These are phyloP conservation scores for Metallyticus violacea DNA, from an alignment of 2,888 invertebrate species.

Conservation along the genomic window DNA sequence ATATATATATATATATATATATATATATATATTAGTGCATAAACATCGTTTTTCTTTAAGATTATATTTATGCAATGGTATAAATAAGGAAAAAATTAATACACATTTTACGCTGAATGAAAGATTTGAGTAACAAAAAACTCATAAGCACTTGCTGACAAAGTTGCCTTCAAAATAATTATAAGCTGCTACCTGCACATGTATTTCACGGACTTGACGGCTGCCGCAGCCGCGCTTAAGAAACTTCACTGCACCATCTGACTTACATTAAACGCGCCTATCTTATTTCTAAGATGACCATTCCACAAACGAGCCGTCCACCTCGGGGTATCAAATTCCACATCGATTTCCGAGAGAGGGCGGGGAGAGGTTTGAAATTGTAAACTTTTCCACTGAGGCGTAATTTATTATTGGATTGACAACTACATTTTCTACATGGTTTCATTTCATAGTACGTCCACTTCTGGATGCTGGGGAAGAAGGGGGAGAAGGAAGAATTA, in stretches of 20 bases:
- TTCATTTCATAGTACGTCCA: not conserved
- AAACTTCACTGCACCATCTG: too few species aligned
- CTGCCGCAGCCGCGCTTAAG: not conserved
- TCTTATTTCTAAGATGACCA: not conserved
- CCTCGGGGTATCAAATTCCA: not conserved
- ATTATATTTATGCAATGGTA: too few species aligned
- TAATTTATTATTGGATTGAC: slow-evolving; percentile 13
- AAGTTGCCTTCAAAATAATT: too few species aligned
- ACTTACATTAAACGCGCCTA: not conserved
- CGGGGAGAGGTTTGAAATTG: not conserved
- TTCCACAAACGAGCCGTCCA: not conserved
- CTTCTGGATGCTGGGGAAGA: not conserved
- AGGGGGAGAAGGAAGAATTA: slow-evolving; percentile 21
- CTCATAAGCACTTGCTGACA: too few species aligned
- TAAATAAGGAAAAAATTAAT: too few species aligned
- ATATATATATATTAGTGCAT: too few species aligned
- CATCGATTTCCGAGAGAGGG: not conserved
- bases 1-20: too few species aligned
- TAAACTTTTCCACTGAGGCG: not conserved
- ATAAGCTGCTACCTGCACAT: not conserved
- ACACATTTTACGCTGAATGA: too few species aligned
- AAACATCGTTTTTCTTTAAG: too few species aligned
- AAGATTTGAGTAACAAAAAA: too few species aligned
- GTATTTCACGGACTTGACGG: too few species aligned
- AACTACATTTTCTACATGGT: not conserved